Conservation (phyloP, 2,888 invertebrate species). For the Schizotus pectinicornis region DNA sequence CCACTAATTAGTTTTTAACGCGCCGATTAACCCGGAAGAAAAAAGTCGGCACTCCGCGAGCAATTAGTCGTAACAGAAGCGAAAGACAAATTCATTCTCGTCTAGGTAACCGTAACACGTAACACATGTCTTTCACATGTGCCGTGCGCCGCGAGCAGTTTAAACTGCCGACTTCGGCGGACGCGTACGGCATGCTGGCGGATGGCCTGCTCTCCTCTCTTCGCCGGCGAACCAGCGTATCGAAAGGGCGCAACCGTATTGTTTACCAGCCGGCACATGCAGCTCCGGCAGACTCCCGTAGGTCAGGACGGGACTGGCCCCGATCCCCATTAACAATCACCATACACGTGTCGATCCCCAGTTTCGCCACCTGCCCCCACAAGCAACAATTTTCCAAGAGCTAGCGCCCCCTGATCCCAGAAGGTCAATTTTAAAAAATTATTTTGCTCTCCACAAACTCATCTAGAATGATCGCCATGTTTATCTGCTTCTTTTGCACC, state of each 20-base stretch:
- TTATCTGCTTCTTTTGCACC: too few relatives aligned
- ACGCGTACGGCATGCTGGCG: background rate
- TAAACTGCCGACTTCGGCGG: background rate
- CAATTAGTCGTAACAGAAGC: conserved; percentile 31
- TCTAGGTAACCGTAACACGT: conserved; percentile 25
- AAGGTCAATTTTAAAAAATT: too few relatives aligned
- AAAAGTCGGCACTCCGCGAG: conserved; percentile 21
- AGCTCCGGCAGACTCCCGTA: conserved; percentile 30
- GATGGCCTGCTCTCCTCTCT: conserved; percentile 1
- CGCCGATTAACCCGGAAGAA: conserved; percentile 8
- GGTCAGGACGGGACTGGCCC: conserved; percentile 1
- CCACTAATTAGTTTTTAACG: conserved; percentile 18
- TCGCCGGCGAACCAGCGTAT: conserved; percentile 25
- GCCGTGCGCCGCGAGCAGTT: conserved; percentile 15
- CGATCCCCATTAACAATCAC: too few relatives aligned
- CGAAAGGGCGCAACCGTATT: conserved; percentile 40
- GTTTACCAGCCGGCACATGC: conserved; percentile 37
- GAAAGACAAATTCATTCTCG: conserved; percentile 27
- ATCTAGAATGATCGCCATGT: too few relatives aligned
- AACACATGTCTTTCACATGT: conserved; percentile 40
- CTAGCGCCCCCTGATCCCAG: too few relatives aligned
- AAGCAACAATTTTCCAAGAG: too few relatives aligned
- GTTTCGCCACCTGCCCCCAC: too few relatives aligned
- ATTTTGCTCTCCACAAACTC: too few relatives aligned
- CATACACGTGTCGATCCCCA: too few relatives aligned